Conservation (phyloP, 2,113 vertebrate genomes). For the Hydrochoerus hydrochaeris region DNA sequence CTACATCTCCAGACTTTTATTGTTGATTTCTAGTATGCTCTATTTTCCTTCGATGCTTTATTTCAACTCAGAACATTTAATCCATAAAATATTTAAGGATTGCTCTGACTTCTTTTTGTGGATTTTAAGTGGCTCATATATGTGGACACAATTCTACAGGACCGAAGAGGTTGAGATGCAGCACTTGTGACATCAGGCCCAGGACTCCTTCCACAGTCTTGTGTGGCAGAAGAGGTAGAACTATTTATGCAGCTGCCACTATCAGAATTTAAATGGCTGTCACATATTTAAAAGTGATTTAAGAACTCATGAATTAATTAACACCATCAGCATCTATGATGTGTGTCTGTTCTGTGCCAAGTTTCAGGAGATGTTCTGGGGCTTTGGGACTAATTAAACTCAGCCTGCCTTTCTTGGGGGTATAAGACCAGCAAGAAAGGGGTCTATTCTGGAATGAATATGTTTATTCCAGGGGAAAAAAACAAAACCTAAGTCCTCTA, state of each 20-base stretch:
- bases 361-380: rapidly evolving
- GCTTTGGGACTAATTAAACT: neutral
- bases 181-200: neutral
- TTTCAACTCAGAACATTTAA: neutral
- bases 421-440: neutral
- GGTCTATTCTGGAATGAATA: too few species aligned
- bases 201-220: rapidly evolving
- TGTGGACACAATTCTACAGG: neutral
- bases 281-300: neutral
- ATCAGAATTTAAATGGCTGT: neutral
- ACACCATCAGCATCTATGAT: neutral
- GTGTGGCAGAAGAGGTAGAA: rapidly evolving
- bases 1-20: neutral
- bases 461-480: rapidly evolving
- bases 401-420: neutral
- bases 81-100: too few species aligned
- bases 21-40: neutral
- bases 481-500: too few species aligned
- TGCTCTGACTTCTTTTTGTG: neutral
- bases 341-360: neutral
- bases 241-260: too few species aligned
- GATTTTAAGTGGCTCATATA: neutral
- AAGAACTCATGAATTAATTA: neutral
- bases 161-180: neutral
- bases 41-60: neutral